Conservation (phyloP, 1,140 invertebrate species). For the Drosophila setifemur region DNA sequence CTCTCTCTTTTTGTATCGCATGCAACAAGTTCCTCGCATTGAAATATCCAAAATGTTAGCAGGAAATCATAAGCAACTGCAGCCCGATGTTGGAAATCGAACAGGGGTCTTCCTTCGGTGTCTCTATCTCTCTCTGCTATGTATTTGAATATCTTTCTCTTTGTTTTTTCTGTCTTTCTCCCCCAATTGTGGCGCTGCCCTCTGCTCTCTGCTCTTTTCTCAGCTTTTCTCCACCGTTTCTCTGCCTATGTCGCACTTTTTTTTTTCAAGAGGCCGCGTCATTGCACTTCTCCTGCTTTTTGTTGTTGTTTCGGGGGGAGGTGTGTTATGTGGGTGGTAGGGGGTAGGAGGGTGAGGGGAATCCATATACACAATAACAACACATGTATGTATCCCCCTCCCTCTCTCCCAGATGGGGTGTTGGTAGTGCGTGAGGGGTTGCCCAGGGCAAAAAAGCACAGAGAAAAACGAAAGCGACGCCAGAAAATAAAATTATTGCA, state of each 20-base stretch:
- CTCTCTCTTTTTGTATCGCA: conserved; percentile 31
- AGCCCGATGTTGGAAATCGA: conserved; percentile 52
- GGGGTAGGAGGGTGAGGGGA: conserved; percentile 1
- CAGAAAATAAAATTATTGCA: conserved; percentile 17
- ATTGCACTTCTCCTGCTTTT: conserved; percentile 39
- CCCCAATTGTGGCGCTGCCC: not conserved
- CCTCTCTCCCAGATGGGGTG: too few species aligned
- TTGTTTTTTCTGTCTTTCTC: not conserved
- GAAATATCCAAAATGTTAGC: conserved; percentile 74
- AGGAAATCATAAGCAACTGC: conserved; percentile 77
- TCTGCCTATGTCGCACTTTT: not conserved
- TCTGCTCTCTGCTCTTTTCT: conserved; percentile 24
- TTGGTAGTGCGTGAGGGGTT: conserved; percentile 57
- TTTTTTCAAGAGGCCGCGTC: conserved; percentile 36
- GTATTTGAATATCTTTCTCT: not conserved
- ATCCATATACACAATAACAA: not conserved
- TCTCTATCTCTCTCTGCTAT: too few species aligned
- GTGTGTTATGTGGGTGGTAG: not conserved
- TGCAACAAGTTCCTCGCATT: conserved; percentile 73
- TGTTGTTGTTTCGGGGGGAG: not conserved
- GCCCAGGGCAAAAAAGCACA: conserved; percentile 29
- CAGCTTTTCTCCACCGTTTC: conserved; percentile 18
- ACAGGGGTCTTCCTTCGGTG: conserved; percentile 10
- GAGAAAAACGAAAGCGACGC: conserved; percentile 62
- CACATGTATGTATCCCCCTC: not conserved